Percentiles rank a stretch among this genome's conserved stretches.
Conservation (phyloP, 2,113 vertebrate genomes). For the Muntiacus muntjak region DNA sequence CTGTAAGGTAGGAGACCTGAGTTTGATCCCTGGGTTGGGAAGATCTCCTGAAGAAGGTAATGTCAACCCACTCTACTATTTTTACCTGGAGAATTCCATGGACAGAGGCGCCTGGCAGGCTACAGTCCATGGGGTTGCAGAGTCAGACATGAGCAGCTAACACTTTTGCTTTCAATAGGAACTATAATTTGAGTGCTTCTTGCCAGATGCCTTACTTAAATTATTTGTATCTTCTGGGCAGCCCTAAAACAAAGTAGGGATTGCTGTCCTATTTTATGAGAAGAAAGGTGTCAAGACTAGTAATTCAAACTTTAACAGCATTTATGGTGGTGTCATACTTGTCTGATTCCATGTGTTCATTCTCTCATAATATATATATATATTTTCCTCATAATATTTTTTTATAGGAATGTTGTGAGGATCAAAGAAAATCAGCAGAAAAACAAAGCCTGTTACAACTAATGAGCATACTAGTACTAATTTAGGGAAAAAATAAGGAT, state of each 20-base stretch:
- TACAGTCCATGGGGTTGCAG: not conserved
- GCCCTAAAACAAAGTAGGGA: not conserved
- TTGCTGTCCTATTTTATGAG: not conserved
- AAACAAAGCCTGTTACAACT: not conserved
- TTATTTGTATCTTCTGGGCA: not conserved
- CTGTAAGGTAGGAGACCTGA: not conserved
- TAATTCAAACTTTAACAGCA: not conserved
- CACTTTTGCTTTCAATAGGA: not conserved
- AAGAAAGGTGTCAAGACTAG: not conserved
- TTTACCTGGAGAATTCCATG: not conserved
- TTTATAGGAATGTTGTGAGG: not conserved
- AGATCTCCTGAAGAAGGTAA: not conserved
- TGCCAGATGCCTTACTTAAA: slow-evolving; percentile 6
- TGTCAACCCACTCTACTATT: not conserved
- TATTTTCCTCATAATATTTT: not conserved
- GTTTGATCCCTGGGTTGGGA: not conserved
- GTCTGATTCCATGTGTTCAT: not conserved
- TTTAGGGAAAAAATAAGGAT: not conserved
- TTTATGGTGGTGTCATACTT: not conserved
- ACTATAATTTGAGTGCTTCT: not conserved
- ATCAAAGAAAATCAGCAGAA: not conserved
- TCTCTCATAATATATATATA: not conserved
- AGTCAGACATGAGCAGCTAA: not conserved
- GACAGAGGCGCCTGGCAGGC: not conserved
- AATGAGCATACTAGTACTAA: not conserved